Base-by-base conservation (phyloP, 2,113 vertebrate species). In the Perognathus longimembris region DNA sequence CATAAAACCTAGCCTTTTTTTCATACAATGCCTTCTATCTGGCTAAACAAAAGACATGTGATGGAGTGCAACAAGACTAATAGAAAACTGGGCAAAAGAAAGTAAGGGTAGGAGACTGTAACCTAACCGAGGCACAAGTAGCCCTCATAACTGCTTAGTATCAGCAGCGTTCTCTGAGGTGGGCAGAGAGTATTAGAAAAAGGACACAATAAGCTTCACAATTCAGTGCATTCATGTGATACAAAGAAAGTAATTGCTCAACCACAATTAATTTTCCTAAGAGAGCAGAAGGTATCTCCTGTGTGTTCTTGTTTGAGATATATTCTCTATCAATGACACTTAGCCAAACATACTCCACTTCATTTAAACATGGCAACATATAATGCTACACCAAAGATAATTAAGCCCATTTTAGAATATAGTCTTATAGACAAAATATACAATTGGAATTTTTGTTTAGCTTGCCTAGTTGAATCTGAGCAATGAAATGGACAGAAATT, bases 241-340 rank as follows among this genome's bases (percentile, higher is more conserved):
- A 14, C 40, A 20, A 57, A 74, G 4, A 76, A 32, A 70, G 3
- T 12, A n/a, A 26, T 54, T 67, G 28, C 32, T 86, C 6, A 34
- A 17, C 2, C 20, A 26, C 57, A 28, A 40, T 32, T 32, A 12
- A 21, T 59, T 67, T 89, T 74, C 45, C 34, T 38, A 7, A 74
- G 63, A 70, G 30, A 77, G 6, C 32, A 59, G 11, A 36, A 15
- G 81, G 57, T 38, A 28, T 92, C 64, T 57, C 34, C 14, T 6
- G 1, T 61, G 5, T 64, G 22, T 61, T 88, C 24, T 45, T 5
- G 0, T 45, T 10, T 10, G 1, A 32, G 6, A 0, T 17, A 20
- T 59, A 26, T 7, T 1, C 3, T 26, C 64, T 9, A 66, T 32
- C 64, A 70, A 22, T 22, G 18, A 15, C 6, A 7, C 5, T 7